A percentile compares a stretch with the other conserved stretches of the same genome.
Evolutionary conservation across 2,888 invertebrate genomes (phyloP).

Genomic region (Luperina testacea): DNA sequence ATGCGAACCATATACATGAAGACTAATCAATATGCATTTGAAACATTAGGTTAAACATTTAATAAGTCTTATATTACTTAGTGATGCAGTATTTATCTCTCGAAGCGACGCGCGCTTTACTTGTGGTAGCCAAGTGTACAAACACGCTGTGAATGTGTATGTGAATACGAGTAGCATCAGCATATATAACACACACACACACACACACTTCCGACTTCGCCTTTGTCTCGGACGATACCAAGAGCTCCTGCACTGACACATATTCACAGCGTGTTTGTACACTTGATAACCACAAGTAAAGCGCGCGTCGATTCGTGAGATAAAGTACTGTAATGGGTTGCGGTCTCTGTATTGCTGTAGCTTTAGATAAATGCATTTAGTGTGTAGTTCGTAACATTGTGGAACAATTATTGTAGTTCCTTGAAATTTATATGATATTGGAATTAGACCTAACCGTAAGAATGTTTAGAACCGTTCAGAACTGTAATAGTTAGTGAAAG

Average conservation of each 20-base stretch:
- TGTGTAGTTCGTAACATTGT: background rate
- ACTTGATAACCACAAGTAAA: background rate
- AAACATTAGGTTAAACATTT: constrained; percentile 26
- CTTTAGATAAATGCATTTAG: constrained; percentile 8
- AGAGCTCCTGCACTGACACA: background rate
- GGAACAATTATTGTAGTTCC: background rate
- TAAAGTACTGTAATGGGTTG: background rate
- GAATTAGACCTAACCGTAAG: background rate
- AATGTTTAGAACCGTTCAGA: background rate
- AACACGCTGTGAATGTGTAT: background rate
- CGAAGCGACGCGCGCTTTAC: background rate
- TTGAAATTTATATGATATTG: background rate
- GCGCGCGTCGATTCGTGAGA: background rate
- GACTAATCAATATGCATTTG: constrained; percentile 12
- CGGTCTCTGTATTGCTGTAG: constrained; percentile 3
- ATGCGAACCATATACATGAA: constrained; percentile 37
- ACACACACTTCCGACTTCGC: background rate
- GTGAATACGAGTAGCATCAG: background rate
- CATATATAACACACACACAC: no score
- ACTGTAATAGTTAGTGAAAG: background rate
- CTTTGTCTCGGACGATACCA: background rate
- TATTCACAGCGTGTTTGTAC: background rate
- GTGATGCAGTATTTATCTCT: background rate
- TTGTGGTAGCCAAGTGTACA: background rate
- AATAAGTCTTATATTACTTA: background rate